Conservation (phyloP, 2,113 vertebrate species). For the Urocitellus parryii region DNA sequence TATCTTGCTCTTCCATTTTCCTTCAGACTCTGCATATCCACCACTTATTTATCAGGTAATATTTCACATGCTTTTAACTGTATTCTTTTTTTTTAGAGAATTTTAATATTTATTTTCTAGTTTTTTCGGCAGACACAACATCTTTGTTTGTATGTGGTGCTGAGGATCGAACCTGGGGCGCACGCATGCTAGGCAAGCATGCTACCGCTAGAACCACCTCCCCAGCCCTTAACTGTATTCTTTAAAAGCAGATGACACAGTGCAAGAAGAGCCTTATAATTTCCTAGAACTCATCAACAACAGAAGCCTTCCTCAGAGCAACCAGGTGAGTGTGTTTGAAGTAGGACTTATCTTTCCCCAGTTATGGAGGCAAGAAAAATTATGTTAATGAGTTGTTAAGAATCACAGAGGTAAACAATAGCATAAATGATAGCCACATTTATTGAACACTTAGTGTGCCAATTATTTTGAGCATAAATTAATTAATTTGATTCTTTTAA, state of each 20-base stretch:
- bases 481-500: slow-evolving; percentile 34
- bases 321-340: background rate
- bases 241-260: background rate
- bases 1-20: background rate
- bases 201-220: no score
- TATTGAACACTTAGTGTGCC: background rate
- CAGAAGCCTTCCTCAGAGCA: background rate
- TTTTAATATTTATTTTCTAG: no score
- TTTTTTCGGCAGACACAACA: no score
- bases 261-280: background rate
- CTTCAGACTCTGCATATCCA: background rate
- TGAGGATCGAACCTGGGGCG: no score
- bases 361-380: background rate
- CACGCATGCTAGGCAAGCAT: no score
- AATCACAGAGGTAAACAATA: background rate
- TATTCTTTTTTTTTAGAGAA: background rate
- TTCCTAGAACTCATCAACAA: background rate
- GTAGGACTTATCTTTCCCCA: background rate
- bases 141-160: no score
- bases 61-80: background rate
- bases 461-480: background rate
- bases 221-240: background rate
- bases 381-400: background rate
- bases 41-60: background rate
- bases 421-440: background rate